phyloP scores from a whole-genome alignment of 2,797 vertebrate genomes.

The Glossophaga mutica region DNA sequence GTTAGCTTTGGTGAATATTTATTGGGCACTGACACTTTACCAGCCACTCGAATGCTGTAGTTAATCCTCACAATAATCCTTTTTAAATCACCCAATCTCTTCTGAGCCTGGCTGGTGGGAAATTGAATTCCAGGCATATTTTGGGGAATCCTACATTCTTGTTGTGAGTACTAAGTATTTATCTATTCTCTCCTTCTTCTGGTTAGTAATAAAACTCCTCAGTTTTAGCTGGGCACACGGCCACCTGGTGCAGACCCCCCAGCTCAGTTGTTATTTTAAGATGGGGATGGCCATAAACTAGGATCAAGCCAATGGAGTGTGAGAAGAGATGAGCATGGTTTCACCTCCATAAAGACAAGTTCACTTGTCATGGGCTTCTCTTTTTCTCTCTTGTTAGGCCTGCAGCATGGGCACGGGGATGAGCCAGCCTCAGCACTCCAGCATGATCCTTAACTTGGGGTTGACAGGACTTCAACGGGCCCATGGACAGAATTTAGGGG shows the following conservation, averaged over 20 bases:
- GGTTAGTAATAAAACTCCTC: neutral
- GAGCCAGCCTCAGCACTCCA: neutral
- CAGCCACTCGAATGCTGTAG: neutral
- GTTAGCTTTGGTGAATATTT: neutral
- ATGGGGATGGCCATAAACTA: neutral
- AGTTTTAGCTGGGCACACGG: neutral
- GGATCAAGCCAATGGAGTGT: neutral
- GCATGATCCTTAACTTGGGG: neutral
- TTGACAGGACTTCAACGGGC: neutral
- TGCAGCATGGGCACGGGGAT: neutral
- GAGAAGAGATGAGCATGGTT: neutral
- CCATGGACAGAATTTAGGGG: neutral
- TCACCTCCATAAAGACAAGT: neutral
- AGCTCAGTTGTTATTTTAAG: neutral
- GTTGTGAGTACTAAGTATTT: neutral
- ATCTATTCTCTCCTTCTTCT: neutral
- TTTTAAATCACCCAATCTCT: slow-evolving; percentile 38
- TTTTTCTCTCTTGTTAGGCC: neutral
- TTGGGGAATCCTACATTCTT: slow-evolving; percentile 19
- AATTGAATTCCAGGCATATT: slow-evolving; percentile 45
- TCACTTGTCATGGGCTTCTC: neutral
- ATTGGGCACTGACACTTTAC: slow-evolving; percentile 7
- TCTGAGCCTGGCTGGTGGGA: slow-evolving; percentile 13
- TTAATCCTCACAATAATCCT: slow-evolving; percentile 39
- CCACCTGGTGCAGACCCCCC: neutral